Percentiles rank a stretch among this genome's conserved stretches.
Conservation (phyloP, 2,113 vertebrate genomes). For the Typhlomys cinereus region DNA sequence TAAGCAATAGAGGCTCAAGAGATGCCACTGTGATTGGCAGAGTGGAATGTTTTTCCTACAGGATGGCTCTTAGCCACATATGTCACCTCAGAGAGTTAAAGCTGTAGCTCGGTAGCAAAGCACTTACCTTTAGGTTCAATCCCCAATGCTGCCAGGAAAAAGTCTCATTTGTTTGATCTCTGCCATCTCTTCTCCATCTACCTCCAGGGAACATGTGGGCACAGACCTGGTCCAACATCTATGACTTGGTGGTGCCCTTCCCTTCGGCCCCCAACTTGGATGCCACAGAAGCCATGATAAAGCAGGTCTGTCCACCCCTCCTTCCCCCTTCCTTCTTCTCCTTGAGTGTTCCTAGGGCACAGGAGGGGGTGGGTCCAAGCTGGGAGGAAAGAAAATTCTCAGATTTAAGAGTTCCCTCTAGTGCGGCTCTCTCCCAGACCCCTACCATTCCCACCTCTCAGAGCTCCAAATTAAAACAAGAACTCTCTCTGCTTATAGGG, state of each 20-base stretch:
- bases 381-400: neutral
- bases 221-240: constrained; percentile 96
- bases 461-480: neutral
- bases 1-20: neutral
- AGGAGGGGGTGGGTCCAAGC: neutral
- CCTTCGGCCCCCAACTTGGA: constrained; percentile 92
- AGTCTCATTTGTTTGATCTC: neutral
- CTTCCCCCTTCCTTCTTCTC: neutral
- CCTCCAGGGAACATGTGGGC: constrained; percentile 98
- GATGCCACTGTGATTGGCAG: neutral
- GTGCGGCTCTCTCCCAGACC: neutral
- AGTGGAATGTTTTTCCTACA: neutral
- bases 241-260: constrained; percentile 91
- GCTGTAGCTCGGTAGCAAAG: too few relatives aligned
- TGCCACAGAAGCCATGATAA: constrained; percentile 94
- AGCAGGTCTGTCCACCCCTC: constrained; percentile 86
- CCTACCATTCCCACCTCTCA: accelerated
- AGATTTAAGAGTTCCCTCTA: neutral
- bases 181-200: neutral
- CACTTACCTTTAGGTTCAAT: too few relatives aligned
- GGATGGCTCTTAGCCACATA: neutral
- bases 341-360: neutral
- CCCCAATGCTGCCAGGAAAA: too few relatives aligned
- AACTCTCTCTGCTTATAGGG: constrained; percentile 81
- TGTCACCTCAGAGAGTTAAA: too few relatives aligned